A percentile compares a stretch with the other conserved stretches of the same genome.
Conservation (phyloP, 2,888 invertebrate species). For the Neoaliturus tenellus region DNA sequence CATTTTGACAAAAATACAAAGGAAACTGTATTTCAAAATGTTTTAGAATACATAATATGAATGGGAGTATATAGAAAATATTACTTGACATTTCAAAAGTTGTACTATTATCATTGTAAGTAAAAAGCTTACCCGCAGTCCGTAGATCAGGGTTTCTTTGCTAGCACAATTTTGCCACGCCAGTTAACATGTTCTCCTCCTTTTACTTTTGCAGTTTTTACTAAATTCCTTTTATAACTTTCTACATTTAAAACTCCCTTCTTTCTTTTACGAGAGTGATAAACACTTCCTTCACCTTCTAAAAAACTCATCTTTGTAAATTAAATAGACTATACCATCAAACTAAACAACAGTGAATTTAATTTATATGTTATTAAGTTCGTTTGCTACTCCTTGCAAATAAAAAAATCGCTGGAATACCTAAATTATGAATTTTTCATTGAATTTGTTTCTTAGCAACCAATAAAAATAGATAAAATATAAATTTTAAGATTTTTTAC, state of each 20-base stretch:
- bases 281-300: background rate
- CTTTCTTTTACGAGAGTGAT: conserved; percentile 1
- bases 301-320: conserved; percentile 10
- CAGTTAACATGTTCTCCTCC: conserved; percentile 40
- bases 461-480: no score
- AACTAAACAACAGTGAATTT: background rate
- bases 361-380: no score
- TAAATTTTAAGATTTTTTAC: no score
- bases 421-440: no score
- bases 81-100: no score
- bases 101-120: background rate
- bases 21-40: no score
- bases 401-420: no score
- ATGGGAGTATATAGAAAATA: no score
- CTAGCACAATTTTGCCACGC: conserved; percentile 18
- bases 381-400: no score
- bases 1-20: no score
- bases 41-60: no score
- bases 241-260: conserved; percentile 6
- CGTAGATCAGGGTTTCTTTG: conserved; percentile 33
- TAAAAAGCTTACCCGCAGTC: conserved; percentile 24
- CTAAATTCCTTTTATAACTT: background rate
- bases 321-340: background rate
- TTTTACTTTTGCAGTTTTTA: background rate
- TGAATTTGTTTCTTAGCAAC: no score